phyloP scores from a whole-genome alignment of 2,113 vertebrate species.

The Epinephelus moara region DNA sequence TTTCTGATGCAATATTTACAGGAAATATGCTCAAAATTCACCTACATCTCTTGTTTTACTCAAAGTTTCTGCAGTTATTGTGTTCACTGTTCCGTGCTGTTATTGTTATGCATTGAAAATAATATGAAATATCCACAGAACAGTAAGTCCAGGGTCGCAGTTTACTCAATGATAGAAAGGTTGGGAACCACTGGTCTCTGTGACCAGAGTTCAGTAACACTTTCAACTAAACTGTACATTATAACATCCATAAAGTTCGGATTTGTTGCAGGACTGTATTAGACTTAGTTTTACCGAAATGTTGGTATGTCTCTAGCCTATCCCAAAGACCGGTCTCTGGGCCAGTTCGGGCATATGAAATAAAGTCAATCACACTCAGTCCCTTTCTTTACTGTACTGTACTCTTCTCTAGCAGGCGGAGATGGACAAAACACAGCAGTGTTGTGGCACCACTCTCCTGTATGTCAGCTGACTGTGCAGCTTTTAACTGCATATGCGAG shows the following conservation, averaged over 20 bases:
- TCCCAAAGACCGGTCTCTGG: not conserved
- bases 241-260: no score
- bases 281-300: not conserved
- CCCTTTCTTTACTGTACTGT: not conserved
- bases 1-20: no score
- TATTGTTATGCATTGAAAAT: no score
- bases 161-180: no score
- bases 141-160: no score
- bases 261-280: not conserved
- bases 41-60: no score
- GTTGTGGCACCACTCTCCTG: not conserved
- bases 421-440: not conserved
- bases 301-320: not conserved
- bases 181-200: not conserved
- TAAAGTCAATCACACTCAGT: not conserved
- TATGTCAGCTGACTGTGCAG: not conserved
- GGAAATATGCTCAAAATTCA: no score
- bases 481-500: not conserved
- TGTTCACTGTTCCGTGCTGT: no score
- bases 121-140: no score
- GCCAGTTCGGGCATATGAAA: not conserved
- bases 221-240: no score
- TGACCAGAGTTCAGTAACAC: not conserved
- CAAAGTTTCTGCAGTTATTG: no score
- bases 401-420: not conserved